These are phyloP conservation scores for Cephus spinipes DNA, from an alignment of 2,888 invertebrate genomes.

Conservation along the genomic window DNA sequence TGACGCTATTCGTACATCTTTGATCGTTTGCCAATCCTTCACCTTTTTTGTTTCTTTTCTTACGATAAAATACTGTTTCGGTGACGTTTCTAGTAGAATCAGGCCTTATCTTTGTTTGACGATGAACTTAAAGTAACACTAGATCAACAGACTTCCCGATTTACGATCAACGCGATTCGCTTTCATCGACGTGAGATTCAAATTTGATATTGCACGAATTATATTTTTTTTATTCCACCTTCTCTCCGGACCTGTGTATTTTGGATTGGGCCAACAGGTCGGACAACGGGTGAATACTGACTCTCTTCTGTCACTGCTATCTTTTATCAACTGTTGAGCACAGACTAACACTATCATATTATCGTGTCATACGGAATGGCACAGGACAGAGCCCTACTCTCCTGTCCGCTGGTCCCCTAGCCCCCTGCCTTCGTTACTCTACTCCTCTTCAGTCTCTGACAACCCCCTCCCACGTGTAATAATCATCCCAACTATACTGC, in stretches of 20 bases:
- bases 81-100: not conserved
- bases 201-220: not conserved
- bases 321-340: constrained; percentile 65
- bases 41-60: not conserved
- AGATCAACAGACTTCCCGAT: not conserved
- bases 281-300: constrained; percentile 56
- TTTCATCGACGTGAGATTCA: not conserved
- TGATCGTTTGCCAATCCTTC: not conserved
- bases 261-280: constrained; percentile 43
- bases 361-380: constrained; percentile 35
- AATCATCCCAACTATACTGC: constrained; percentile 43
- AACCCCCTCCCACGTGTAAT: constrained; percentile 43
- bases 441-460: constrained; percentile 25
- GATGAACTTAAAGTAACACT: not conserved
- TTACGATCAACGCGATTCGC: not conserved
- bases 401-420: constrained; percentile 24
- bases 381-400: constrained; percentile 26
- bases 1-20: not conserved
- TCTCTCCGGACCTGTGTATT: not conserved
- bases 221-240: not conserved
- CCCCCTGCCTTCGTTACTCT: constrained; percentile 24
- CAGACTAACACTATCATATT: constrained; percentile 60
- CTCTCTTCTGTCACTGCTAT: constrained; percentile 60
- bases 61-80: not conserved
- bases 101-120: not conserved